Evolutionary conservation across 2,797 vertebrate genomes (phyloP).

Genomic region (Esox lucius): DNA sequence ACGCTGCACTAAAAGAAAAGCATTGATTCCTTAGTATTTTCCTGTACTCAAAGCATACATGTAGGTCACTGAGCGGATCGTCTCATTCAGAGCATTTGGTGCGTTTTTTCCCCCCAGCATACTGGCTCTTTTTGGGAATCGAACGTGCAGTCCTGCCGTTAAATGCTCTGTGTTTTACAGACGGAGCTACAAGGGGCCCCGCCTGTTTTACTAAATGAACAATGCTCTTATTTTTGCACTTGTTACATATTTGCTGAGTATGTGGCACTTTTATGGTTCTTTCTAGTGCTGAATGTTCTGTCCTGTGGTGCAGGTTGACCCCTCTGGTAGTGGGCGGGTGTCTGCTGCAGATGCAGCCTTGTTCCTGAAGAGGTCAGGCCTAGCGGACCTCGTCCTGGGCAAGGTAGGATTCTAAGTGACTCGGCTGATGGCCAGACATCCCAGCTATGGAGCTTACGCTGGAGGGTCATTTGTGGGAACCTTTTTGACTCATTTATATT

Average conservation of each 20-base stretch:
- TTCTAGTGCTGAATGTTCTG: constrained; percentile 9
- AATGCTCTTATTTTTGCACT: neutral
- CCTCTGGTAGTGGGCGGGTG: constrained; percentile 86
- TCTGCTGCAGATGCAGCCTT: constrained; percentile 91
- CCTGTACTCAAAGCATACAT: neutral
- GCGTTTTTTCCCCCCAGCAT: no score
- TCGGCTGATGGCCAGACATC: neutral
- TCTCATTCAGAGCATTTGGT: no score
- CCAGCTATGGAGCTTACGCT: neutral
- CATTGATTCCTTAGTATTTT: neutral
- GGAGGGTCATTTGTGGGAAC: neutral
- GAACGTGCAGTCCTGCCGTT: no score
- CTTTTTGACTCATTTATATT: neutral
- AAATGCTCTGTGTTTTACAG: no score
- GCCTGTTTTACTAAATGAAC: neutral
- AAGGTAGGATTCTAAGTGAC: constrained; percentile 77
- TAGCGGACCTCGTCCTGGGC: constrained; percentile 92
- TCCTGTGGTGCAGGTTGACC: constrained; percentile 81
- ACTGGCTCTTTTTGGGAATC: no score
- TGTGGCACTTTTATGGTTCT: neutral
- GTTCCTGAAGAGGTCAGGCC: constrained; percentile 93
- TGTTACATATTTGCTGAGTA: neutral
- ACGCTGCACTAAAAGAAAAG: neutral
- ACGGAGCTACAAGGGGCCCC: neutral
- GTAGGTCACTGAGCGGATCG: neutral